Percentiles rank a stretch among this genome's conserved stretches.
Conservation (phyloP, 2,888 invertebrate species). For the Strigamia crassipes region DNA sequence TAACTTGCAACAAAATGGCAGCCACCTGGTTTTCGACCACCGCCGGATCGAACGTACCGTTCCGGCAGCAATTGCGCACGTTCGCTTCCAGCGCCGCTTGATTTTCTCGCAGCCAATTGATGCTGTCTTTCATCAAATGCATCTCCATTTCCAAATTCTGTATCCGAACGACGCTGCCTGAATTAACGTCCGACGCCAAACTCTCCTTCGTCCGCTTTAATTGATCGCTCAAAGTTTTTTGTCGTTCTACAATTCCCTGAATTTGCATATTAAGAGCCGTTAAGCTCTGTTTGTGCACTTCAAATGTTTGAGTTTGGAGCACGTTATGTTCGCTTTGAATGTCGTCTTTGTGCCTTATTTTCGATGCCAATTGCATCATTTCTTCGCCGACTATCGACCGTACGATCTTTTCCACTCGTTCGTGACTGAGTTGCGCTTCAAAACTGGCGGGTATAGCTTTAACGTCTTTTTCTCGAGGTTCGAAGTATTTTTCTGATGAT, state of each 20-base stretch:
- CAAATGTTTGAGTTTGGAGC: not conserved
- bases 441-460: not conserved
- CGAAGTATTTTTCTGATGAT: not conserved
- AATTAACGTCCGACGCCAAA: not conserved
- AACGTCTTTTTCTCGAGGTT: not conserved
- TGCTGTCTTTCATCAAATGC: not conserved
- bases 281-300: not conserved
- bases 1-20: slow-evolving; percentile 6
- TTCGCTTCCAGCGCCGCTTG: slow-evolving; percentile 14
- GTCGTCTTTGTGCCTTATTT: not conserved
- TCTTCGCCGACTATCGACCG: not conserved
- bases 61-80: slow-evolving; percentile 47
- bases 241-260: not conserved
- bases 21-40: slow-evolving; percentile 46
- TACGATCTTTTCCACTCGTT: slow-evolving; percentile 7
- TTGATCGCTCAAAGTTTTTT: not conserved
- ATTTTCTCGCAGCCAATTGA: not conserved
- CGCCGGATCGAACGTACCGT: slow-evolving; percentile 44
- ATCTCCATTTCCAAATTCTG: slow-evolving; percentile 4
- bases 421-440: not conserved
- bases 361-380: not conserved
- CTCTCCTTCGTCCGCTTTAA: not conserved
- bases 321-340: too few relatives aligned
- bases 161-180: not conserved
- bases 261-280: not conserved